Evolutionary conservation across 2,113 vertebrate genomes (phyloP).

Genomic region (Dasyornis broadbenti): DNA sequence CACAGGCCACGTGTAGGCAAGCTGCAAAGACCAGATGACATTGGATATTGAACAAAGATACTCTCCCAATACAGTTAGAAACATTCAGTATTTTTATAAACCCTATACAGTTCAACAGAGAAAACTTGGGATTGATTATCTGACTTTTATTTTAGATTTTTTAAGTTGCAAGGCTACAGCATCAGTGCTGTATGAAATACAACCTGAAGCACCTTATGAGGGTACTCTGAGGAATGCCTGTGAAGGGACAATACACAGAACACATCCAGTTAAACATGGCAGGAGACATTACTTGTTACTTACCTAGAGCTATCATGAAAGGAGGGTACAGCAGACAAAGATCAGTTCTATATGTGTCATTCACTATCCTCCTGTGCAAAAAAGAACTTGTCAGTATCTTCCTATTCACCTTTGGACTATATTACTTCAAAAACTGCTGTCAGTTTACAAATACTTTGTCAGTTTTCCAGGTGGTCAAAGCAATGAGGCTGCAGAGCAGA

Average conservation of each 20-base stretch:
- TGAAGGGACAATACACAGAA: background rate
- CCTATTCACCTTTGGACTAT: background rate
- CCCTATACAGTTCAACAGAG: background rate
- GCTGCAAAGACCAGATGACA: constrained; percentile 73
- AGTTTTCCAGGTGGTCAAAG: background rate
- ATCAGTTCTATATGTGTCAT: constrained; percentile 98
- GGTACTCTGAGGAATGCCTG: background rate
- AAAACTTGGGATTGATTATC: background rate
- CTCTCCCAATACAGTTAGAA: background rate
- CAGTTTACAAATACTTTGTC: background rate
- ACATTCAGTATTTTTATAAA: background rate
- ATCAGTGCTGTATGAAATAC: background rate
- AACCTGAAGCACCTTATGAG: background rate
- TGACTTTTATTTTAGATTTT: background rate
- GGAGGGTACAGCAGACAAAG: constrained; percentile 98
- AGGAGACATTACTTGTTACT: constrained; percentile 38
- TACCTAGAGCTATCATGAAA: constrained; percentile 98
- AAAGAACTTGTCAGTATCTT: constrained; percentile 46
- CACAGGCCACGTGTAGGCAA: constrained; percentile 95
- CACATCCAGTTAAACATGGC: background rate
- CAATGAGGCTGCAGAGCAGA: background rate
- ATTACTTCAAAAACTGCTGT: background rate
- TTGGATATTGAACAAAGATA: background rate
- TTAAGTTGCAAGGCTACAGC: background rate
- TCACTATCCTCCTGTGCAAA: constrained; percentile 94